Evolutionary conservation across 2,797 vertebrate species (phyloP).

Genomic region (Varecia variegata): DNA sequence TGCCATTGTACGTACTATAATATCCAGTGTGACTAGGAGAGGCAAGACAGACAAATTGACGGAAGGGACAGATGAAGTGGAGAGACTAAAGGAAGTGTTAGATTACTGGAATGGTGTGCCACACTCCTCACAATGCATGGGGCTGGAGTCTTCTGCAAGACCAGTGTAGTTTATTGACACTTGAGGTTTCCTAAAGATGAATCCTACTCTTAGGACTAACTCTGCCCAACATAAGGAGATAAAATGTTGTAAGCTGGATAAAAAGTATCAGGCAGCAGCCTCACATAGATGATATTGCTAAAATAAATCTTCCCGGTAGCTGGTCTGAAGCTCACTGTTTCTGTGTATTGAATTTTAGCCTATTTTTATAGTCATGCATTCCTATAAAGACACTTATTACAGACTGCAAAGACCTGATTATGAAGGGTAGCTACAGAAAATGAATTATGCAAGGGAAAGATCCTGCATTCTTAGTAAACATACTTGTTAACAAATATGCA

Average conservation of each 20-base stretch:
- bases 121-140: neutral
- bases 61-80: neutral
- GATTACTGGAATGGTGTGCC: neutral
- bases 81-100: neutral
- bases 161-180: constrained; percentile 66
- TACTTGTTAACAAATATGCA: constrained; percentile 61
- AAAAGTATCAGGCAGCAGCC: constrained; percentile 69
- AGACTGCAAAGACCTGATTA: constrained; percentile 54
- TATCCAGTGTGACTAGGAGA: neutral
- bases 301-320: constrained; percentile 73
- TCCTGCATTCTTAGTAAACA: constrained; percentile 65
- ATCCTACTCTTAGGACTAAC: constrained; percentile 74
- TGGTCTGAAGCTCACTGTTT: constrained; percentile 52
- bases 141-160: neutral
- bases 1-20: neutral
- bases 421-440: constrained; percentile 65
- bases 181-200: constrained; percentile 60
- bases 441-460: constrained; percentile 66
- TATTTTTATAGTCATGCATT: constrained; percentile 56
- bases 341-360: constrained; percentile 67
- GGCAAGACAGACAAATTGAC: neutral
- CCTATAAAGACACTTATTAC: constrained; percentile 65
- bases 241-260: constrained; percentile 74
- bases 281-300: constrained; percentile 66
- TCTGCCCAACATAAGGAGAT: constrained; percentile 62